Percentiles rank a stretch among this genome's conserved stretches.
These are phyloP conservation scores for Micropoecilia bifurca DNA, from an alignment of 2,797 vertebrate genomes.

Conservation along the genomic window DNA sequence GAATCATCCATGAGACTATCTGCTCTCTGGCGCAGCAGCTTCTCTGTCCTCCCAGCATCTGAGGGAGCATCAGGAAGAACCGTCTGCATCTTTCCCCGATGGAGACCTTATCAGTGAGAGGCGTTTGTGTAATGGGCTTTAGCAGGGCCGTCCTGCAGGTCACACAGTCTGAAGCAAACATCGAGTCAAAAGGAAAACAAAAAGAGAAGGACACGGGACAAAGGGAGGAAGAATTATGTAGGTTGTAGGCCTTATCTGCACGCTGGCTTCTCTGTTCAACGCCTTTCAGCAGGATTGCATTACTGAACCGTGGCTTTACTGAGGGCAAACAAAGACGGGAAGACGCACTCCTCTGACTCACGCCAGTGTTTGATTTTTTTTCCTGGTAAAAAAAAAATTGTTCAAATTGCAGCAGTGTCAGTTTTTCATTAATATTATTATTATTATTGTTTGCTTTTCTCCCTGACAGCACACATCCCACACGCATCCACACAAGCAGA, in stretches of 20 bases:
- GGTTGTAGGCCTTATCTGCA: slow-evolving; percentile 55
- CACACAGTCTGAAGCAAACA: slow-evolving; percentile 56
- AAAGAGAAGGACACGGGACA: slow-evolving; percentile 23
- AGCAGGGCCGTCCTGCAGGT: slow-evolving; percentile 52
- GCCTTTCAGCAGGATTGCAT: slow-evolving; percentile 40
- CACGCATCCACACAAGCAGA: slow-evolving; percentile 22
- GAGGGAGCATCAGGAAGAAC: slow-evolving; percentile 52
- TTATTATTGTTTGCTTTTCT: slow-evolving; percentile 33
- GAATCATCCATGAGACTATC: slow-evolving; percentile 60
- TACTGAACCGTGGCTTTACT: slow-evolving; percentile 30
- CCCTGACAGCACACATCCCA: slow-evolving; percentile 36
- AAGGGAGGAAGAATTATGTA: slow-evolving; percentile 45
- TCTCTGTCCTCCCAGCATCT: slow-evolving; percentile 26
- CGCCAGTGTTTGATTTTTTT: slow-evolving; percentile 40
- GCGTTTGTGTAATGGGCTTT: slow-evolving; percentile 53
- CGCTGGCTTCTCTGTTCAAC: slow-evolving; percentile 46
- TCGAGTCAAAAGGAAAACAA: slow-evolving; percentile 31
- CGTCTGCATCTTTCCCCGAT: slow-evolving; percentile 41
- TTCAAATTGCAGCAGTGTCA: slow-evolving; percentile 51
- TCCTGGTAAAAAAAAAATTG: slow-evolving; percentile 52
- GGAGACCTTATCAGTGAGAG: slow-evolving; percentile 63
- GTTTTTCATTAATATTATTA: slow-evolving; percentile 16
- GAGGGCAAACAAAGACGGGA: slow-evolving; percentile 35
- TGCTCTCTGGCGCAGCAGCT: slow-evolving; percentile 32
- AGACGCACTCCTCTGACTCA: slow-evolving; percentile 36